A percentile compares a stretch with the other conserved stretches of the same genome.
These are phyloP conservation scores for Hyla sarda DNA, from an alignment of 2,113 vertebrate species.

Conservation along the genomic window DNA sequence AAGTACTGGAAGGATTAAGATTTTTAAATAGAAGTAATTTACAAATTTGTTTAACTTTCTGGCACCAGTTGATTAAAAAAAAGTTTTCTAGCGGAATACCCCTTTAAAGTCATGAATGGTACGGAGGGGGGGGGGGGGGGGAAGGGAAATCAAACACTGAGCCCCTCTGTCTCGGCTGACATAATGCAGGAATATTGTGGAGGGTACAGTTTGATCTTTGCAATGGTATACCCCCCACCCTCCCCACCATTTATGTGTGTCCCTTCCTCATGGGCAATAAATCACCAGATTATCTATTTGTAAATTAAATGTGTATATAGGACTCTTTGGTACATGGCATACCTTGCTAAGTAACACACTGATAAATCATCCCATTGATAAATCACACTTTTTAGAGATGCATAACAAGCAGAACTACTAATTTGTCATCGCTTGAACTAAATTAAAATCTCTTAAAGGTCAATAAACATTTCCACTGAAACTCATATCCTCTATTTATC, in stretches of 20 bases:
- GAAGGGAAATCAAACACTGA: background rate
- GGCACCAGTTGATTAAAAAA: too few relatives aligned
- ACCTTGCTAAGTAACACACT: background rate
- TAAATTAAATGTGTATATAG: background rate
- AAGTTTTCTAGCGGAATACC: too few relatives aligned
- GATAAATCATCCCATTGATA: constrained; percentile 21
- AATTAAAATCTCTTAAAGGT: constrained; percentile 48
- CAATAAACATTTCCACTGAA: constrained; percentile 39
- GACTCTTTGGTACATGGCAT: too few relatives aligned
- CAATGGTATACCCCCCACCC: too few relatives aligned
- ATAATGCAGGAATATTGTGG: background rate
- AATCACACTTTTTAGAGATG: constrained; percentile 9
- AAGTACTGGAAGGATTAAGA: too few relatives aligned
- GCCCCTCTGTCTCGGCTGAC: background rate
- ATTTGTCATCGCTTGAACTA: constrained; percentile 38
- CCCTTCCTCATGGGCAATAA: background rate
- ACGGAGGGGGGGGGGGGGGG: too few relatives aligned
- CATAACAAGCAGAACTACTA: constrained; percentile 17
- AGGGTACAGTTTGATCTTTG: background rate
- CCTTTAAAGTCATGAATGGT: too few relatives aligned
- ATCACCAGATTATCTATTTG: background rate
- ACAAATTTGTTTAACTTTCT: too few relatives aligned
- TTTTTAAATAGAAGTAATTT: too few relatives aligned
- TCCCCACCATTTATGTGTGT: background rate
- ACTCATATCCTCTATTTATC: constrained; percentile 17